Conservation (phyloP, 2,888 invertebrate species). For the Malthinus flaveolus region DNA sequence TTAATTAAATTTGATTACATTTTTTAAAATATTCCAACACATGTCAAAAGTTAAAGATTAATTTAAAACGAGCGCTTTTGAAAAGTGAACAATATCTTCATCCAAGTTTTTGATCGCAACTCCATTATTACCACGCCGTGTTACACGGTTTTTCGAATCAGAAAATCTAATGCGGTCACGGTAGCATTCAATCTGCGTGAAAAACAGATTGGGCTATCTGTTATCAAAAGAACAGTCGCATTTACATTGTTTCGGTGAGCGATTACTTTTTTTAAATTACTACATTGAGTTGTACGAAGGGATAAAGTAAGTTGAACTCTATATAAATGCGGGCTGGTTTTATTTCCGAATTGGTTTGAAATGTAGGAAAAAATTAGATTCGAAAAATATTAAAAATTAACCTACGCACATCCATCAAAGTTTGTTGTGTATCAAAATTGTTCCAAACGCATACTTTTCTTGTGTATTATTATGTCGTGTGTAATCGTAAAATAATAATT, state of each 20-base stretch:
- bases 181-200: conserved; percentile 12
- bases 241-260: conserved; percentile 4
- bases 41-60: conserved; percentile 10
- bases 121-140: conserved; percentile 18
- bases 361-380: no score
- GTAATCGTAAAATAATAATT: no score
- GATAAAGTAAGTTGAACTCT: background rate
- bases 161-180: conserved; percentile 17
- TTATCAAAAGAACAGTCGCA: conserved; percentile 6
- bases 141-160: conserved; percentile 14
- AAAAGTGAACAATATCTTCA: conserved; percentile 18
- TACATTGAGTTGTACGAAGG: no score
- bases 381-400: no score
- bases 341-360: no score
- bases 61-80: conserved; percentile 10
- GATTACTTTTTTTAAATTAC: conserved; percentile 8
- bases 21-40: conserved; percentile 13
- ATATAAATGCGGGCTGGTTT: background rate
- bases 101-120: conserved; percentile 11
- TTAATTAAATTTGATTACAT: background rate
- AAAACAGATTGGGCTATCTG: conserved; percentile 20
- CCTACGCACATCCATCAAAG: no score
- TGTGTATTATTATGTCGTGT: no score
- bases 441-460: no score
- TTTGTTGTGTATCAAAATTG: no score